phyloP scores from a whole-genome alignment of 2,888 invertebrate species.

The Dioctria rufipes region DNA sequence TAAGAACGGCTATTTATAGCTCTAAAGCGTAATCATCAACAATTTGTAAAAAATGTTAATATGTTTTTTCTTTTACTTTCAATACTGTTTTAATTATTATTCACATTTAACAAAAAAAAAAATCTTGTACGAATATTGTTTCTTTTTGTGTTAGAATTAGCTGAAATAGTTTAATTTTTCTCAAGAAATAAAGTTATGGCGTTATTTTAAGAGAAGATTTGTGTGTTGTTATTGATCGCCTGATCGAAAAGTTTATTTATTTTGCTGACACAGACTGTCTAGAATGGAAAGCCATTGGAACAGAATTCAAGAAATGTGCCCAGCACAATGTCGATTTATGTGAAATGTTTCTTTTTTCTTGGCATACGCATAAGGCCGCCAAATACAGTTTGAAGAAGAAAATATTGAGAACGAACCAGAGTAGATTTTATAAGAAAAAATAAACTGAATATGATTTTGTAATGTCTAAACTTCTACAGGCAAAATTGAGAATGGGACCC shows the following conservation, averaged over 20 bases:
- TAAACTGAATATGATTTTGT: too few relatives aligned
- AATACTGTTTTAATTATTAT: slow-evolving; percentile 15
- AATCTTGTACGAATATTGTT: slow-evolving; percentile 30
- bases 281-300: not conserved
- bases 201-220: slow-evolving; percentile 38
- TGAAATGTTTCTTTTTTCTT: not conserved
- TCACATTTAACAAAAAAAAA: slow-evolving; percentile 29
- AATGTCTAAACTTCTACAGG: too few relatives aligned
- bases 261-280: too few relatives aligned
- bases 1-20: not conserved
- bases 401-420: too few relatives aligned
- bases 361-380: not conserved
- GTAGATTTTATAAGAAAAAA: too few relatives aligned
- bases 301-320: not conserved
- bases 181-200: slow-evolving; percentile 43
- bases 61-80: slow-evolving; percentile 1
- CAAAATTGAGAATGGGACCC: too few relatives aligned
- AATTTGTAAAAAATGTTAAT: not conserved
- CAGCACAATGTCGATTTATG: too few relatives aligned
- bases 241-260: too few relatives aligned
- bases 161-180: slow-evolving; percentile 38
- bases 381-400: too few relatives aligned
- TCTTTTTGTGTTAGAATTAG: slow-evolving; percentile 32
- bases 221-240: slow-evolving; percentile 40
- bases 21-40: not conserved